These are phyloP conservation scores for Struthio camelus DNA, from an alignment of 2,113 vertebrate genomes.

Conservation along the genomic window DNA sequence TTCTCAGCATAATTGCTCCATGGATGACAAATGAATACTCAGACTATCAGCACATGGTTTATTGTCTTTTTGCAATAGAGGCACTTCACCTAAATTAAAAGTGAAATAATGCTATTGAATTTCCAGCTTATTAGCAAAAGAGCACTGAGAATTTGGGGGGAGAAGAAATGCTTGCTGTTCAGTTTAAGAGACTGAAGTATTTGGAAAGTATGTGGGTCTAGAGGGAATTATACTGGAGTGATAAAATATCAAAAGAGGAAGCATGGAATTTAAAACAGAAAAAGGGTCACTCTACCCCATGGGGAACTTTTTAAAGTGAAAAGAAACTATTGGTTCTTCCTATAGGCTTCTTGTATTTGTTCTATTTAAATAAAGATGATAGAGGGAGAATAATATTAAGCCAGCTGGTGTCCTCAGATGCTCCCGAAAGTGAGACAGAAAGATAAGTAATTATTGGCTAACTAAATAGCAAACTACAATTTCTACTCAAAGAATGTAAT, in stretches of 20 bases:
- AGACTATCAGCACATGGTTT: constrained; percentile 38
- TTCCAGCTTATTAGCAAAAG: background rate
- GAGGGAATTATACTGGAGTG: background rate
- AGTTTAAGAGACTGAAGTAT: background rate
- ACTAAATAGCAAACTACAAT: background rate
- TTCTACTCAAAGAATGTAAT: background rate
- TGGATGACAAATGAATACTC: constrained; percentile 57
- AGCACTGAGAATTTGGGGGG: background rate
- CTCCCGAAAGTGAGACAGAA: background rate
- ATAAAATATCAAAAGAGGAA: background rate
- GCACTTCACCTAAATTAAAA: constrained; percentile 28
- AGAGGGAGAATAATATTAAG: background rate
- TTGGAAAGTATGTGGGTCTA: background rate
- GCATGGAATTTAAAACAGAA: background rate
- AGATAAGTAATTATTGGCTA: background rate
- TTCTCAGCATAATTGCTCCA: constrained; percentile 46
- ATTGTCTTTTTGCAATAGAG: constrained; percentile 25
- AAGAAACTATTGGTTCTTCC: background rate
- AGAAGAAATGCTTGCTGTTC: background rate
- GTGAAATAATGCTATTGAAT: constrained; percentile 13
- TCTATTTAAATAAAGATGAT: background rate
- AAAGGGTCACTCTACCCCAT: background rate
- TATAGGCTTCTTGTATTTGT: constrained; percentile 1
- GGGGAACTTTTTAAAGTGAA: background rate
- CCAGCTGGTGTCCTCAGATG: constrained; percentile 47